Conservation (phyloP, 2,113 vertebrate species). For the Thalassoma bifasciatum region DNA sequence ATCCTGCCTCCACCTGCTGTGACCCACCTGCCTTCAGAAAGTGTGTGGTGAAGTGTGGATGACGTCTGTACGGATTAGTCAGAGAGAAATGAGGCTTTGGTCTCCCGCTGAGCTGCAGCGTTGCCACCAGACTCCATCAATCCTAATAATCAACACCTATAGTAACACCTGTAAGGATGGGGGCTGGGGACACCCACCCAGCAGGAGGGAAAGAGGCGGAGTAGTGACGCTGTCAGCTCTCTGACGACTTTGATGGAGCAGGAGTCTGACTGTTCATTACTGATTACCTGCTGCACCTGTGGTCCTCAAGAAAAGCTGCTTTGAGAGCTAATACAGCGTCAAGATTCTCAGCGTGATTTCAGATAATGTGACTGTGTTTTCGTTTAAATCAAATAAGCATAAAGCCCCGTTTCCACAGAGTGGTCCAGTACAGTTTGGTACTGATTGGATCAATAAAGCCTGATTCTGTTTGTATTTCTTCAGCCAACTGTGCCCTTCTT, state of each 20-base stretch:
- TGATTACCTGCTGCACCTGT: neutral
- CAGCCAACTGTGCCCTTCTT: no score
- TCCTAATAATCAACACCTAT: conserved; percentile 29
- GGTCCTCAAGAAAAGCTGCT: neutral
- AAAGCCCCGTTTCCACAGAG: no score
- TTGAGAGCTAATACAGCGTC: neutral
- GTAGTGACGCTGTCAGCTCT: no score
- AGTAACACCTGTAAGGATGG: conserved; percentile 24
- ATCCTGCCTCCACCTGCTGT: no score
- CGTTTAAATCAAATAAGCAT: no score
- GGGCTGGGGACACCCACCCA: neutral
- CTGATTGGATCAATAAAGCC: no score
- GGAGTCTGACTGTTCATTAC: neutral
- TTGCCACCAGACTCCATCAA: neutral
- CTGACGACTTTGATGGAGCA: no score
- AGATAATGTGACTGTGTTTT: no score
- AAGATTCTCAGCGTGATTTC: no score
- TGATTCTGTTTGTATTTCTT: no score
- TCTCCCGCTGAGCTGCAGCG: conserved; percentile 10
- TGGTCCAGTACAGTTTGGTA: no score
- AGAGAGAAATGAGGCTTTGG: conserved; percentile 18
- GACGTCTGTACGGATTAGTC: conserved; percentile 14
- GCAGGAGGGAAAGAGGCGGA: no score
- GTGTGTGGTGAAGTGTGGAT: neutral
- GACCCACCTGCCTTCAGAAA: neutral